Evolutionary conservation across 2,113 vertebrate genomes (phyloP).

Genomic region (Gymnocephalus cernua): DNA sequence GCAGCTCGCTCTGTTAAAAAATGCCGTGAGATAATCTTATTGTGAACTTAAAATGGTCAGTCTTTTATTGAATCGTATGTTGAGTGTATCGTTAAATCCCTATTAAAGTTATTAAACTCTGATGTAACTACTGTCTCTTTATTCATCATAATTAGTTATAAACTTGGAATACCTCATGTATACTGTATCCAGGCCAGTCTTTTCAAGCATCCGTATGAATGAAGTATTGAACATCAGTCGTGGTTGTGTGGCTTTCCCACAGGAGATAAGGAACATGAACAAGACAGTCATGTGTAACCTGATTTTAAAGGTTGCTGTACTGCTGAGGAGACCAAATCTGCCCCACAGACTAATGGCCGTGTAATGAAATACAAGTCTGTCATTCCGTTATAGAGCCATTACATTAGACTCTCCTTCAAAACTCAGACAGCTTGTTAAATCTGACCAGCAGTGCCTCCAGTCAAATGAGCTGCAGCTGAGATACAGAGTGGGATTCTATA

Average conservation of each 20-base stretch:
- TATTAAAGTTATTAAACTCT: background rate
- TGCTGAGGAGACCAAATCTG: constrained; percentile 25
- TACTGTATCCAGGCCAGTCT: background rate
- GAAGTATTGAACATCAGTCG: background rate
- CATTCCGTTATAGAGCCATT: constrained; percentile 41
- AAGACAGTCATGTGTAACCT: constrained; percentile 25
- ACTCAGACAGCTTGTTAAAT: constrained; percentile 63
- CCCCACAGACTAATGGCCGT: constrained; percentile 45
- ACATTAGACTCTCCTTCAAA: constrained; percentile 56
- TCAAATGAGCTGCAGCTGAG: constrained; percentile 38
- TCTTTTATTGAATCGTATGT: no score
- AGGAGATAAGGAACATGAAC: background rate
- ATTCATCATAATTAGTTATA: background rate
- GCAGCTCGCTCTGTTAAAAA: no score
- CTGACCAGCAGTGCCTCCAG: constrained; percentile 30
- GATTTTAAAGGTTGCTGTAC: constrained; percentile 47
- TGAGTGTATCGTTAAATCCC: no score
- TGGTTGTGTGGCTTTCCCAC: constrained; percentile 1
- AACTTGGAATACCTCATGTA: background rate
- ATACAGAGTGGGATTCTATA: background rate
- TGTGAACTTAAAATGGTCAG: no score
- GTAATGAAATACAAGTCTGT: constrained; percentile 61
- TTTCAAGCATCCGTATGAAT: background rate
- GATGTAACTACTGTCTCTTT: background rate
- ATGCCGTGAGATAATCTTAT: no score